Evolutionary conservation across 2,113 vertebrate genomes (phyloP).

Genomic region (Semicossyphus pulcher): DNA sequence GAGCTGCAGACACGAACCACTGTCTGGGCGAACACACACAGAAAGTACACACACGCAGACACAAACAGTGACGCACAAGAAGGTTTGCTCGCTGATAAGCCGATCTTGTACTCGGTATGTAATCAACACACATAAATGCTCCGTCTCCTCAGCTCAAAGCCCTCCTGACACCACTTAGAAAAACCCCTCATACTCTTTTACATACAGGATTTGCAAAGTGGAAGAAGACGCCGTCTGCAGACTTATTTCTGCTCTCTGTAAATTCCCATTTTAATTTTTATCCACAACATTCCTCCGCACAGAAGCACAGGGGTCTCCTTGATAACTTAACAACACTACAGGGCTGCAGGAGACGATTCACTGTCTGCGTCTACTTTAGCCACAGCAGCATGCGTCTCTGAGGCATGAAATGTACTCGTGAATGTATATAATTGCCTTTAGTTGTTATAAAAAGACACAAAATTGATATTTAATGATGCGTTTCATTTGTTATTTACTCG

Average conservation of each 20-base stretch:
- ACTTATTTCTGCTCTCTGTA: background rate
- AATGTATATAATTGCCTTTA: background rate
- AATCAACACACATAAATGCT: constrained; percentile 28
- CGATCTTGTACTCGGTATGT: constrained; percentile 26
- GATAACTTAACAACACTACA: background rate
- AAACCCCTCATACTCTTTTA: background rate
- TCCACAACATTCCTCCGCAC: background rate
- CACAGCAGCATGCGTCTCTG: background rate
- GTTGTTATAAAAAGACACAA: background rate
- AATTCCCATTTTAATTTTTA: background rate
- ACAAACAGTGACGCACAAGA: constrained; percentile 8
- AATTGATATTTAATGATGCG: background rate
- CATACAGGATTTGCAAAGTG: background rate
- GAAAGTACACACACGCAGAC: constrained; percentile 5
- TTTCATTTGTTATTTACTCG: background rate
- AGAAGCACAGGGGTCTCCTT: constrained; percentile 1
- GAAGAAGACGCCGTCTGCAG: background rate
- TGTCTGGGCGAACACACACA: constrained; percentile 25
- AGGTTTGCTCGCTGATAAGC: constrained; percentile 23
- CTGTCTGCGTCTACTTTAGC: background rate
- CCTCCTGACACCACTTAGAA: constrained; percentile 31
- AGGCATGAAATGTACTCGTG: background rate
- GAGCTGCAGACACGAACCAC: constrained; percentile 33
- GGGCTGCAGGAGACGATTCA: background rate
- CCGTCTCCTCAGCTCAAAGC: background rate